Base-by-base conservation (phyloP, 2,888 invertebrate genomes). In the Eledone cirrhosa region DNA sequence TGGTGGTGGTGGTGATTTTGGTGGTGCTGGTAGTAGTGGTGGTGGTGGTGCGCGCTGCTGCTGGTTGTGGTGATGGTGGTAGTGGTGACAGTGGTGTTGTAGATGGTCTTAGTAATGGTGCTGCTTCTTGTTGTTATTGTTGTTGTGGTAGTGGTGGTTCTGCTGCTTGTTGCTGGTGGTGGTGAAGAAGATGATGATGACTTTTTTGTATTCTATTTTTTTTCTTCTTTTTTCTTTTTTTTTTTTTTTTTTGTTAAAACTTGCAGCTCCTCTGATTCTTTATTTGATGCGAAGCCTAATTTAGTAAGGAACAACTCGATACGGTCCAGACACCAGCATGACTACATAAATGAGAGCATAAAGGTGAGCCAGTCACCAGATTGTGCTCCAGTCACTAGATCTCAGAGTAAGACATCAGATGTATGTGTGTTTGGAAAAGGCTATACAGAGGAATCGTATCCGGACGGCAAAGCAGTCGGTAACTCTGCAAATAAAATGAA, bases 381-480 rank as follows among this genome's bases (percentile, higher is more conserved):
- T 41, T 31, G n/a, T 72, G 29, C 72, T 72, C 31, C 72, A 7
- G 31, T 22, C 24, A 41, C 22, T n/a, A 72, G n/a, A 41, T 72
- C 72, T 72, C 72, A 72, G n/a, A 72, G 22, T 41, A 31, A 72
- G 4, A 72, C 72, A 29, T 41, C 72, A 7, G 72, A 72, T 4
- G 72, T 72, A 2, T 72, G 72, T 41, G 72, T 72, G n/a, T 72
- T 33, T 33, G 72, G 72, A 22, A 72, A 72, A 22, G 72, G 72
- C 13, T 72, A 72, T 24, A n/a, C 41, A 3, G 72, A 72, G 24
- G 72, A 72, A 16, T 41, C n/a, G 1, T 41, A 31, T 31, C n/a
- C n/a, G 16, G 72, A 72, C 41, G 31, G 29, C 29, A 72, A 72
- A 4, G 22, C n/a, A 33, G 33, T n/a, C n/a, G n/a, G 41, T 11